Evolutionary conservation across 2,797 vertebrate species (phyloP), one percentile per base, ranked within the genome.

Genomic region (Dermochelys coriacea): DNA sequence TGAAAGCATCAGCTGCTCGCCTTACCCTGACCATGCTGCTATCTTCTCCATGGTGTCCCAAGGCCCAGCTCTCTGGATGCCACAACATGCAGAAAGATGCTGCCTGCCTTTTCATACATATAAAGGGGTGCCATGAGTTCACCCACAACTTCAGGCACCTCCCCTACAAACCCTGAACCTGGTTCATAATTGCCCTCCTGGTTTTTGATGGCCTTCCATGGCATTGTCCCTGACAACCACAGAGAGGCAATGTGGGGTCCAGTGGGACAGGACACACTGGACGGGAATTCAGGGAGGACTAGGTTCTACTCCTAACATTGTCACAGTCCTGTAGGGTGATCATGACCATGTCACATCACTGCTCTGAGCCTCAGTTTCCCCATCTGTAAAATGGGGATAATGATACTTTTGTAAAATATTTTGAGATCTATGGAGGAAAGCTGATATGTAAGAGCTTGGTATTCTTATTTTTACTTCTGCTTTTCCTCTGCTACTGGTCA

Each of bases 331-430:
- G 37, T n/a, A 68, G 19, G 59, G 34, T 64, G 34, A n/a, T 34
- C 34, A 37, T 37, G 61, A 37, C n/a, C 37, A 71, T 25, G 19
- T 23, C 68, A 41, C 37, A 23, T 25, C 18, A 68, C n/a, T 4
- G 8, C 51, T 90, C 74, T 82, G 7, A 79, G 12, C 49, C 87
- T 78, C 3, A 0, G 23, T 75, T 93, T 77, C 41, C 55, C 12
- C 37, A 37, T n/a, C 79, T 89, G 55, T 86, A 82, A 95, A 93
- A 93, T 54, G 84, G 88, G 6, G 83, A 49, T 77, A 89, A 89
- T 61, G 37, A 90, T 8, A 10, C 19, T 74, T 92, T 93, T 91
- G 52, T 45, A 85, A 91, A 77, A 4, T 34, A 57, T n/a, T n/a
- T 82, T 16, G 49, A 88, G 59, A 82, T 27, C 71, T 54, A 5